A percentile compares a stretch with the other conserved stretches of the same genome.
Conservation (phyloP, 2,797 vertebrate species). For the Sebastes taczanowskii region DNA sequence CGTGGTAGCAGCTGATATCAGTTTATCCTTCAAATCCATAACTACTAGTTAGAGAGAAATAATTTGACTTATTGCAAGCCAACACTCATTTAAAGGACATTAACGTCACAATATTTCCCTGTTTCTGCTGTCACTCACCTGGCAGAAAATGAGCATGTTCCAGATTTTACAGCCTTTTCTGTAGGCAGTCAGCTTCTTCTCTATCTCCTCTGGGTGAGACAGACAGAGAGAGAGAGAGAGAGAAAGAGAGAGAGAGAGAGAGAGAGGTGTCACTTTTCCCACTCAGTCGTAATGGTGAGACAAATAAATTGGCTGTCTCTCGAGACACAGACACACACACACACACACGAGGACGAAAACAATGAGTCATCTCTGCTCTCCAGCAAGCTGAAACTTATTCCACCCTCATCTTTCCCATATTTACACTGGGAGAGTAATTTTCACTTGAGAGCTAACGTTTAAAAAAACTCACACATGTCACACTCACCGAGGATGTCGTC, state of each 20-base stretch:
- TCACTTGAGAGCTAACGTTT: constrained; percentile 7
- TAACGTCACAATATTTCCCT: constrained; percentile 1
- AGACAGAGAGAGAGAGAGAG: constrained; percentile 2
- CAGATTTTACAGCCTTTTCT: constrained; percentile 96
- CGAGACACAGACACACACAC: background rate
- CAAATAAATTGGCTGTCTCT: constrained; percentile 47
- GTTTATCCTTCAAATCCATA: background rate
- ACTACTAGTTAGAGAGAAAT: background rate
- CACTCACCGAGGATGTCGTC: constrained; percentile 94
- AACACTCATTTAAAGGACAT: background rate
- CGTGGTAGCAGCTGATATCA: background rate
- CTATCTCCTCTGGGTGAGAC: constrained; percentile 90
- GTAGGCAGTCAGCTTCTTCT: constrained; percentile 95
- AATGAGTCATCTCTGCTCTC: constrained; percentile 59
- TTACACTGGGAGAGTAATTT: constrained; percentile 17
- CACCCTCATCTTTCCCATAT: constrained; percentile 37
- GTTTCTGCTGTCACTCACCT: constrained; percentile 83
- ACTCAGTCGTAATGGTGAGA: constrained; percentile 42
- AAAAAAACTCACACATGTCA: background rate
- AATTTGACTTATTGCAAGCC: background rate
- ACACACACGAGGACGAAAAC: constrained; percentile 4
- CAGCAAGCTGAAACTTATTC: constrained; percentile 38
- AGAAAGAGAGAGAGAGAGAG: constrained; percentile 1
- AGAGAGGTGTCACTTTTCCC: constrained; percentile 62
- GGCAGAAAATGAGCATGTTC: constrained; percentile 98